Evolutionary conservation across 2,113 vertebrate species (phyloP).

Genomic region (Globicephala melas): DNA sequence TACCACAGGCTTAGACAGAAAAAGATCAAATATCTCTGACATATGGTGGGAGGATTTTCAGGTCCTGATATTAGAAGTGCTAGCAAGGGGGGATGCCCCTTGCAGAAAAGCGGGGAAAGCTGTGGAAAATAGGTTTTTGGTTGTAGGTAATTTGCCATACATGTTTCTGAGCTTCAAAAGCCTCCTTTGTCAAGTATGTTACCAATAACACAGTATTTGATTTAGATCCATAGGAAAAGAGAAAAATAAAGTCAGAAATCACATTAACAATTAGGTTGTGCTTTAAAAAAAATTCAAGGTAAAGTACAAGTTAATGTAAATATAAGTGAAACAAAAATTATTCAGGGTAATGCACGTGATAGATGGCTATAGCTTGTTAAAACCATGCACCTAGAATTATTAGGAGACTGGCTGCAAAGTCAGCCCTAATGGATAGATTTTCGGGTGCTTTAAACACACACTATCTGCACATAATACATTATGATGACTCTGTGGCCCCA

Average conservation of each 20-base stretch:
- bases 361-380: background rate
- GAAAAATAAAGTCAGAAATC: conserved; percentile 38
- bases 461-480: background rate
- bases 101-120: background rate
- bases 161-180: background rate
- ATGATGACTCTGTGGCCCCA: background rate
- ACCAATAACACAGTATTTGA: background rate
- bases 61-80: conserved; percentile 41
- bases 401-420: background rate
- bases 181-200: background rate
- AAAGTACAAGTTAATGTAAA: background rate
- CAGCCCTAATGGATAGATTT: background rate
- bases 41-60: conserved; percentile 71
- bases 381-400: background rate
- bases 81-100: background rate
- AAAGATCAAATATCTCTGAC: conserved; percentile 75
- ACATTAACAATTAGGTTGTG: background rate
- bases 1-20: conserved; percentile 71
- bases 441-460: conserved; percentile 46
- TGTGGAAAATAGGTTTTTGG: background rate
- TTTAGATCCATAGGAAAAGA: conserved; percentile 33
- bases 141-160: conserved; percentile 25
- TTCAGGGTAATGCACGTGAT: background rate
- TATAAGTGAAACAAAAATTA: background rate
- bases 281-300: background rate